phyloP scores from a whole-genome alignment of 2,888 invertebrate species.

The Quadroppia sp. region DNA sequence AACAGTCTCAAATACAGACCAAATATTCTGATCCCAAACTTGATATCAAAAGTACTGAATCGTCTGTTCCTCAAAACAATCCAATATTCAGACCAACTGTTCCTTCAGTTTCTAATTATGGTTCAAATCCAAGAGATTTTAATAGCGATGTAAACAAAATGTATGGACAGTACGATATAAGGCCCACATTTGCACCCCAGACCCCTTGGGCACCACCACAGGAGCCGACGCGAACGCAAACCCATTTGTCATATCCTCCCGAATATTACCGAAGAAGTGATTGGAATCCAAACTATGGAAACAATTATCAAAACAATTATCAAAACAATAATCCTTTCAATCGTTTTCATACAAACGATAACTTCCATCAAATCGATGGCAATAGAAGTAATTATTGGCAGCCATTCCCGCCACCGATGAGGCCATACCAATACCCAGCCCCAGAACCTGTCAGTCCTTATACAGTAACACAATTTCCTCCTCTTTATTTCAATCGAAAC shows the following conservation, averaged over 20 bases:
- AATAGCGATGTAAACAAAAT: not conserved
- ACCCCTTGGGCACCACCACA: not conserved
- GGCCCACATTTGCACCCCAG: not conserved
- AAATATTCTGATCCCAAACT: not conserved
- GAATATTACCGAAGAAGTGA: constrained; percentile 18
- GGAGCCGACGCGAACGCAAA: not conserved
- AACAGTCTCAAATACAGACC: not conserved
- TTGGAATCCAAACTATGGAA: not conserved
- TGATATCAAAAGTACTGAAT: not conserved
- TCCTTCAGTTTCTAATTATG: not conserved
- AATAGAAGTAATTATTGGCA: constrained; percentile 15
- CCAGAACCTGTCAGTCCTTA: constrained; percentile 7
- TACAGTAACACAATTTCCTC: not conserved
- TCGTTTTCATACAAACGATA: too few relatives aligned
- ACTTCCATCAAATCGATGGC: not conserved
- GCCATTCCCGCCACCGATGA: not conserved
- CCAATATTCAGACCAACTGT: not conserved
- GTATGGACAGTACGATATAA: not conserved
- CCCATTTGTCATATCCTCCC: not conserved
- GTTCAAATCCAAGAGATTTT: not conserved
- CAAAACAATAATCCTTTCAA: not conserved
- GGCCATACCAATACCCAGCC: not conserved
- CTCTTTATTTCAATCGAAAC: not conserved
- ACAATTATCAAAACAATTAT: not conserved
- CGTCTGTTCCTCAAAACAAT: not conserved